These are phyloP conservation scores for Erpornis zantholeuca DNA, from an alignment of 2,113 vertebrate species.

Conservation along the genomic window DNA sequence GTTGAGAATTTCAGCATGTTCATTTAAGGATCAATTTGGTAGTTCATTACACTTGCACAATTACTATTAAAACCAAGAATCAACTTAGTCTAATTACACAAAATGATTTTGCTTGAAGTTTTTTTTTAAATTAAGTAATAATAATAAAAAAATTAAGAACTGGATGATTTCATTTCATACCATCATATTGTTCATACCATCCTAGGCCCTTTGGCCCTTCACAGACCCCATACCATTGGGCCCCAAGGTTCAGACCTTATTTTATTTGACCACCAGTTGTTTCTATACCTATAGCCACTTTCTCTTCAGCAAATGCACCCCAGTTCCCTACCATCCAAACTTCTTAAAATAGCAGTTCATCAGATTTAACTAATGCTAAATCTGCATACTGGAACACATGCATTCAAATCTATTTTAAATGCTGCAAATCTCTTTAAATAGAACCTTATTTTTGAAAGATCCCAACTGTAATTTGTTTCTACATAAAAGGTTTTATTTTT, in stretches of 20 bases:
- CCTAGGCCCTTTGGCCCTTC: neutral
- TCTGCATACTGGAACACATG: neutral
- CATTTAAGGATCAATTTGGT: neutral
- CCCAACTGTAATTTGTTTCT: conserved; percentile 56
- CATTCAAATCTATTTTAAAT: conserved; percentile 54
- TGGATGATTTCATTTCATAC: neutral
- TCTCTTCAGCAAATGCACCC: neutral
- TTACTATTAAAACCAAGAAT: neutral
- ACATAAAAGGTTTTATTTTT: conserved; percentile 59
- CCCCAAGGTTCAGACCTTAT: neutral
- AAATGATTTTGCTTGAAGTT: neutral
- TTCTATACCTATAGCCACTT: neutral
- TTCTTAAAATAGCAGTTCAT: conserved; percentile 19
- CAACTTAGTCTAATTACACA: neutral
- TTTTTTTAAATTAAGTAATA: neutral
- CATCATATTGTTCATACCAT: neutral
- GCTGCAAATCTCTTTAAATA: conserved; percentile 60
- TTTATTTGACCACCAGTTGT: neutral
- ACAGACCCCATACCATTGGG: neutral
- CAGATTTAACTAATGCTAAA: conserved; percentile 23
- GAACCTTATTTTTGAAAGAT: conserved; percentile 56
- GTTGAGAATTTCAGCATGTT: neutral
- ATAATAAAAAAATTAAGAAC: neutral
- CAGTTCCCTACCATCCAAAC: neutral
- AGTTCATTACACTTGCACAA: neutral